These are phyloP conservation scores for Antechinus stuartii DNA, from an alignment of 2,113 vertebrate genomes.

Conservation along the genomic window DNA sequence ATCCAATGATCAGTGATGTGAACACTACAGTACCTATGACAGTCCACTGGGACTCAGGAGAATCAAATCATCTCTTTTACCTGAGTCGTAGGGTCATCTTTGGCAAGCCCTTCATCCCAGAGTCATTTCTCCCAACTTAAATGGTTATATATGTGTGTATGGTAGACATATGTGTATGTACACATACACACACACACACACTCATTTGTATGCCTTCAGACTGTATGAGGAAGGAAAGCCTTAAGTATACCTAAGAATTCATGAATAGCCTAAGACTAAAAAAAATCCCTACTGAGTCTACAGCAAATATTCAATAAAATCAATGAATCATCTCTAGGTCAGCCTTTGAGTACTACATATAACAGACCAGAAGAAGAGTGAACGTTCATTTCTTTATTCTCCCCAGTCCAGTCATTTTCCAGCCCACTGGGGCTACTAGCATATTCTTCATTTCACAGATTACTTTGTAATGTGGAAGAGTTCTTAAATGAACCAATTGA, in stretches of 20 bases:
- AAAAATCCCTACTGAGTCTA: background rate
- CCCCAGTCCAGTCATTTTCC: background rate
- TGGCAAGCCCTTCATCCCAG: no score
- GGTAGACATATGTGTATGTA: no score
- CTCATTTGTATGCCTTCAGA: background rate
- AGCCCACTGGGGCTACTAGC: background rate
- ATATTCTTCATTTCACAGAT: background rate
- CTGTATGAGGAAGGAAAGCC: background rate
- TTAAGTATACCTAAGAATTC: background rate
- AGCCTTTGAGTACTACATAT: background rate
- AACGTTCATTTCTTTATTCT: background rate
- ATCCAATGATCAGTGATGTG: no score
- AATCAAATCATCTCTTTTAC: no score
- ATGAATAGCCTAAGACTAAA: background rate
- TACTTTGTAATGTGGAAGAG: background rate
- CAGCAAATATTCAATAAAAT: background rate
- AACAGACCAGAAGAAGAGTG: background rate
- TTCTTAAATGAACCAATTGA: background rate
- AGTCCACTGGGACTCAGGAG: no score
- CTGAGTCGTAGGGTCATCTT: no score
- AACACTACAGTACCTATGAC: no score
- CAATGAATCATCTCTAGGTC: background rate
- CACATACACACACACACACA: background rate
- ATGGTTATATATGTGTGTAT: no score
- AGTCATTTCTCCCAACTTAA: no score